Evolutionary conservation across 1,140 invertebrate genomes (phyloP), one percentile per base, ranked within the genome.

Genomic region (Amyelois transitella): DNA sequence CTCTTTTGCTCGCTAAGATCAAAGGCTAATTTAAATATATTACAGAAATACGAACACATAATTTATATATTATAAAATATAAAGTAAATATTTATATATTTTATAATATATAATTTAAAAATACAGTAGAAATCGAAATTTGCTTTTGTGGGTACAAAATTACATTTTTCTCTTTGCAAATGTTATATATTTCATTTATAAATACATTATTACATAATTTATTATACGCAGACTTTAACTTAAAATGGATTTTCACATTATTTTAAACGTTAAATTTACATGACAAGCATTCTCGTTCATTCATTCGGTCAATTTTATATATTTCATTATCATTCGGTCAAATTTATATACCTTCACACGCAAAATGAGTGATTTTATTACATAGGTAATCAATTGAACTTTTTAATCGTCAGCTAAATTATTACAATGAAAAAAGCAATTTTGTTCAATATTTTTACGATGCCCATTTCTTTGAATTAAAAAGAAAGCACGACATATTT

Each of bases 61-160:
- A 48, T 22, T 48, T 48, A 48, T 10, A 48, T 48, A 48, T 48
- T 48, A 48, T n/a, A 48, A 48, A 48, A 48, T n/a, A n/a, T n/a
- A n/a, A n/a, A n/a, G n/a, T n/a, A n/a, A n/a, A n/a, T 44, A n/a
- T 48, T 6, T 45, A 21, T 18, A 10, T 48, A 48, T 48, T 32
- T 32, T 48, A 55, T 21, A 55, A 38, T 38, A 55, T 47, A 48
- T 49, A 55, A 38, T 14, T 2, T 24, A 24, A 24, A 6, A 14
- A 14, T 38, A 55, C 21, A 54, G 12, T 47, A 45, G 17, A 14
- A 53, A 3, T 18, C 22, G 7, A 25, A 22, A 45, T 45, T 7
- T 45, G 20, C 28, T 43, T 55, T 55, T 38, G 28, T 51, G 38
- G 48, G 45, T 53, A 58, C 43, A 58, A 58, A 52, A 58, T 53